Base-by-base conservation (phyloP, 1,140 invertebrate species). In the Laupala kohalensis region DNA sequence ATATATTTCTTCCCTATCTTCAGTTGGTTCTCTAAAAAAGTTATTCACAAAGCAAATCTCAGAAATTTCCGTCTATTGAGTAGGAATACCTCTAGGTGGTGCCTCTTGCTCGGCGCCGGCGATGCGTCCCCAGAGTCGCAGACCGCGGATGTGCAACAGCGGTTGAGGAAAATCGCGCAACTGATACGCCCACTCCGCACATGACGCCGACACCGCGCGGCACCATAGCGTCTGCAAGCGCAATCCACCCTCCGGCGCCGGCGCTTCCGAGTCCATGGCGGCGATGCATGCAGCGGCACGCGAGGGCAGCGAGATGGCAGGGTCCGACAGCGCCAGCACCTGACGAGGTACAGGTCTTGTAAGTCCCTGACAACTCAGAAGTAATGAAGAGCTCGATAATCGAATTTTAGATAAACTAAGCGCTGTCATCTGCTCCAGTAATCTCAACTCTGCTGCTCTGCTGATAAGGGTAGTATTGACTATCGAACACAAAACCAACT, bases 91-190 rank as follows among this genome's bases (percentile, higher is more conserved):
- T 82, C 94, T 85, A 37, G 87, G 85, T 0, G 89, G 90, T 0
- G 93, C 91, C 68, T 89, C 80, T 75, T 94, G 91, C 79, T 98
- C 96, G 0, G 95, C 96, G 0, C 93, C 97, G 69, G 92, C 88
- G 1, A 99, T 79, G 75, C 89, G 88, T 0, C 97, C 97, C 88
- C 92, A 97, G 27, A 98, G 85, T 73, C 90, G 89, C 76, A 97
- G 85, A 68, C 90, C 86, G 74, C 89, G 87, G 30, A 97, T 90
- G 73, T 92, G 87, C 63, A 97, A 82, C 79, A 96, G 85, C 1
- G 94, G 92, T 77, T 97, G 95, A 0, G 96, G 95, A 79, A 98
- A 99, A 81, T 99, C 97, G n/a, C 97, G 83, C 71, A 99, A 84
- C 69, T 92, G 88, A 72, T 97, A 87, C 75, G 90, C 91, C 90